Evolutionary conservation across 2,888 invertebrate genomes (phyloP), one percentile per base, ranked within the genome.

Genomic region (Neocrepidodera transversa): DNA sequence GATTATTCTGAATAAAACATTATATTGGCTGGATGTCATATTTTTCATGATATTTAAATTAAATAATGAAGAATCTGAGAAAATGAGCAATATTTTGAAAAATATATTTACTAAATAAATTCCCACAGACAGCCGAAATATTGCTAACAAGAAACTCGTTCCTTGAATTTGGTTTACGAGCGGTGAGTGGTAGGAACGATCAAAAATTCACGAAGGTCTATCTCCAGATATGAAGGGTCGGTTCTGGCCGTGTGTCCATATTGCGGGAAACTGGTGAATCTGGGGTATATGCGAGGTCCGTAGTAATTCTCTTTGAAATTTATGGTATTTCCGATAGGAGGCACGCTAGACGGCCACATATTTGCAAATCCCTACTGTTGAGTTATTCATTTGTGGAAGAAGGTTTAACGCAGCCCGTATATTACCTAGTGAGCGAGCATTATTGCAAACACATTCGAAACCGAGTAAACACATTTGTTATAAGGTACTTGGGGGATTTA

Each of bases 381-480:
- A 54, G 54, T 54, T 54, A 54, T 54, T 54, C 54, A 54, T 54
- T 54, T 54, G 54, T 54, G 54, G 54, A 54, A 47, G 54, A 54
- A 54, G 54, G 54, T 54, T 54, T 45, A 54, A 54, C 54, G 45
- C 45, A 36, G 23, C 17, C 14, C 45, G 26, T 54, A 54, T 45
- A 45, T 54, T 45, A 45, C 45, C 32, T 18, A 13, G 45, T 45
- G 11, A 54, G 28, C 53, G 53, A 43, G 53, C 43, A 43, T 32
- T 53, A 53, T 53, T 53, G 23, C 43, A 42, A 36, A 53, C 35
- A 30, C 43, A 53, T 32, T 53, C 28, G 17, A 28, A 43, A 53
- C 30, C 32, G 35, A 43, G 53, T 53, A 43, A 53, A 53, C 43
- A 53, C 43, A 43, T 43, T 26, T 14, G 17, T 53, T 43, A 42